phyloP scores from a whole-genome alignment of 2,888 invertebrate species.

The Tetragonula carbonaria region DNA sequence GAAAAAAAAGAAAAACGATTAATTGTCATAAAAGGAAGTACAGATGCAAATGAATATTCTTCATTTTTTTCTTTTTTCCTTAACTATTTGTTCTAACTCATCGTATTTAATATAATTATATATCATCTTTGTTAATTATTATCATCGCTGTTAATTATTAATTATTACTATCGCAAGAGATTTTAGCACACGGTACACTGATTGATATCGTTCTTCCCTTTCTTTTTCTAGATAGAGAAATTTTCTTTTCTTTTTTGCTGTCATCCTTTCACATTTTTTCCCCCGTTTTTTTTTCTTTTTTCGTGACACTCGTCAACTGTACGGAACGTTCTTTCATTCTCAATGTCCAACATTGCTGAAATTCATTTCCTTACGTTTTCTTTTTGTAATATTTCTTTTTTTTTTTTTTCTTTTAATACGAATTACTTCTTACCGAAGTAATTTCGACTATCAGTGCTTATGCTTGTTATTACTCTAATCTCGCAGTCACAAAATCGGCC shows the following conservation, averaged over 20 bases:
- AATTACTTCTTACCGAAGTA: conserved; percentile 56
- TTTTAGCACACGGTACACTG: conserved; percentile 75
- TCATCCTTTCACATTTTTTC: conserved; percentile 21
- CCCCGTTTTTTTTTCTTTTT: conserved; percentile 14
- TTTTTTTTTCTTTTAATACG: conserved; percentile 41
- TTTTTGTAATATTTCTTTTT: not conserved
- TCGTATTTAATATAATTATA: conserved; percentile 66
- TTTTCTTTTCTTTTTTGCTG: conserved; percentile 37
- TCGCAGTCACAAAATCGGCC: conserved; percentile 81
- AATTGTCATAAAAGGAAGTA: conserved; percentile 70
- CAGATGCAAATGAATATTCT: conserved; percentile 78
- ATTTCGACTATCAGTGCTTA: conserved; percentile 68
- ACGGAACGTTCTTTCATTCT: conserved; percentile 43
- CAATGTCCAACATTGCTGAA: conserved; percentile 45
- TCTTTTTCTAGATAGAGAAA: conserved; percentile 18
- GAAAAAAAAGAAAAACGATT: conserved; percentile 35
- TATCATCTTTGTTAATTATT: conserved; percentile 61
- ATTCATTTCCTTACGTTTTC: not conserved
- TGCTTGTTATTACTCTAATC: conserved; percentile 72
- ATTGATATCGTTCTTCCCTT: conserved; percentile 67
- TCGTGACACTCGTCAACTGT: conserved; percentile 47
- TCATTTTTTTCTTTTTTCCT: conserved; percentile 54
- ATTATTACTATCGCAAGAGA: conserved; percentile 67
- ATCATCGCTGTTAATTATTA: conserved; percentile 67
- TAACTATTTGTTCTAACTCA: conserved; percentile 61